Base-by-base conservation (phyloP, 2,888 invertebrate species). In the Andrena dorsata region DNA sequence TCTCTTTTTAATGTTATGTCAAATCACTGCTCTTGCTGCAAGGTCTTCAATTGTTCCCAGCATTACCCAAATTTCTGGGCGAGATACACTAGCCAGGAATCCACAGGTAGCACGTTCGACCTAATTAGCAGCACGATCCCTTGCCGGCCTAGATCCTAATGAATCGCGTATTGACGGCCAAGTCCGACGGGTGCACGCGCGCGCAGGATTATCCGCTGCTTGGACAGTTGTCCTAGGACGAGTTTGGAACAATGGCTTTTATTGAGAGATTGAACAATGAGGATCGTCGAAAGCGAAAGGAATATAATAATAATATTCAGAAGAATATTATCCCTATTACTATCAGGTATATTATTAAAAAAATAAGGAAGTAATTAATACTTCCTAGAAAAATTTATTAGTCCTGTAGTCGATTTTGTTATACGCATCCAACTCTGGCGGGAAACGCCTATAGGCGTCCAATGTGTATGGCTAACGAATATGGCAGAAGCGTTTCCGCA, bases 41-140 rank as follows among this genome's bases (percentile, higher is more conserved):
- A 41, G 41, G 1, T 5, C 16, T 16, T 20, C 20, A 8, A 51
- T 20, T 51, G 2, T 20, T 51, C 8, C 7, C 7, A n/a, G 20
- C 20, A 20, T 49, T 20, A 0, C 13, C 20, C 8, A 10, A 47
- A n/a, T 26, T 20, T 56, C 60, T 56, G 2, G 66, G 20, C n/a
- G 49, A 23, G 23, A 23, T n/a, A 13, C 20, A 5, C 3, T 20
- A 32, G 7, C 16, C 6, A 7, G 64, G 61, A 68, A 83, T 77
- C 83, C 51, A 83, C 83, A 81, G 82, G 78, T 78, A 84, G 75
- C 76, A 66, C 41, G 61, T 74, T 63, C 51, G 80, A 80, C 80
- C 80, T 75, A 82, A 82, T 82, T 82, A 82, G 70, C 66, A 32
- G 53, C 32, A 13, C 35, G 66, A 78, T 78, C 61, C 49, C 56